These are phyloP conservation scores for Pristionchus exspectatus DNA, from an alignment of 2,888 invertebrate genomes.

Conservation along the genomic window DNA sequence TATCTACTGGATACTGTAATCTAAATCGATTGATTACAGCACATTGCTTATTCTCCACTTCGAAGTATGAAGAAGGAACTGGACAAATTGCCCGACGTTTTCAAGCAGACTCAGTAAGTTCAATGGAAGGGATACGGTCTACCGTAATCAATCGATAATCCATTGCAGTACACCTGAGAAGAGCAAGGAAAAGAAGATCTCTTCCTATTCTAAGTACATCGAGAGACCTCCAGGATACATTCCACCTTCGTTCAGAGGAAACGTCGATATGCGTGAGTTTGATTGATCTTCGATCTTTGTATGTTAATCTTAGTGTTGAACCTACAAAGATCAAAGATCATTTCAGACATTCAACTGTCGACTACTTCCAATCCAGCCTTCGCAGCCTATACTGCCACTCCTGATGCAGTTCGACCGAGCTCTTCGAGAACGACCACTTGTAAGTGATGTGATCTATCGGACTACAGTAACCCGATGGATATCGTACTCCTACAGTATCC, in stretches of 20 bases:
- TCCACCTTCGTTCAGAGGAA: conserved; percentile 6
- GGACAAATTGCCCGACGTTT: conserved; percentile 11
- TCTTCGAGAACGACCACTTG: background rate
- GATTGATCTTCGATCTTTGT: conserved; percentile 44
- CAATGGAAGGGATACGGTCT: background rate
- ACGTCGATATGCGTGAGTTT: conserved; percentile 37
- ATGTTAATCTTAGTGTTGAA: no score
- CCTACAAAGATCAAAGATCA: background rate
- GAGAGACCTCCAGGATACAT: conserved; percentile 40
- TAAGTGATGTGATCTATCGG: conserved; percentile 10
- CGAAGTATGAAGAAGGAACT: background rate
- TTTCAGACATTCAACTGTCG: conserved; percentile 40
- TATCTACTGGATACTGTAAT: background rate
- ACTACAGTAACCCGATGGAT: conserved; percentile 14
- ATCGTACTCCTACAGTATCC: no score
- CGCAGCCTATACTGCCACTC: background rate
- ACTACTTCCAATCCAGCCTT: conserved; percentile 33
- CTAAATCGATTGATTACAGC: background rate
- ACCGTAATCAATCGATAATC: conserved; percentile 9
- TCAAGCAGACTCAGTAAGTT: background rate
- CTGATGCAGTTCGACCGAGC: background rate
- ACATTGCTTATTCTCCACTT: conserved; percentile 33
- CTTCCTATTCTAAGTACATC: background rate
- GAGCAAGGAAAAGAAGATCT: background rate
- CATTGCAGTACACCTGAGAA: background rate